Conservation (phyloP, 2,113 vertebrate species). For the Noctilio leporinus region DNA sequence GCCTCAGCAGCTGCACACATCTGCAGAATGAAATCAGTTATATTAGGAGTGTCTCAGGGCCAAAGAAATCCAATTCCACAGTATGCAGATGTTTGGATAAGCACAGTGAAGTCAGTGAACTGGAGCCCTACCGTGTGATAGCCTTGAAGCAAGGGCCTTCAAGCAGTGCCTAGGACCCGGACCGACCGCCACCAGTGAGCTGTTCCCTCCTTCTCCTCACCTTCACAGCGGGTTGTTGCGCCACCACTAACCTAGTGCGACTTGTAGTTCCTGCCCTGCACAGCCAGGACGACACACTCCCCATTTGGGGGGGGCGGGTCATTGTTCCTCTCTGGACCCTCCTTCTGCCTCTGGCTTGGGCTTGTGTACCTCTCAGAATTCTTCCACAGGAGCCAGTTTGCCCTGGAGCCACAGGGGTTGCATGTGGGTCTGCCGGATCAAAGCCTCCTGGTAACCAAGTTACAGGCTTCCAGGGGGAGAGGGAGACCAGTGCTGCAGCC, state of each 20-base stretch:
- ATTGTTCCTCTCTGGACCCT: too few relatives aligned
- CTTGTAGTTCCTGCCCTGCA: too few relatives aligned
- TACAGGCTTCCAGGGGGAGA: neutral
- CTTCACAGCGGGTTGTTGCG: neutral
- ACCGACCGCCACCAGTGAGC: neutral
- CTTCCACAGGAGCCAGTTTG: neutral
- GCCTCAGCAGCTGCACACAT: neutral
- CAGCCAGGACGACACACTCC: too few relatives aligned
- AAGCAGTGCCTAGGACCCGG: too few relatives aligned
- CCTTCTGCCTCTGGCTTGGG: neutral
- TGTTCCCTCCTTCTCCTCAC: neutral
- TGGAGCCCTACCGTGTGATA: neutral
- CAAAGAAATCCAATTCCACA: neutral
- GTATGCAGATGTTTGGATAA: neutral
- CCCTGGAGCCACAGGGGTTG: neutral
- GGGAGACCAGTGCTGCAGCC: too few relatives aligned
- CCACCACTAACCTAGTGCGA: too few relatives aligned
- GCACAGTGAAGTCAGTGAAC: neutral
- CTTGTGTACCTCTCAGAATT: neutral
- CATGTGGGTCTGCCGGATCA: neutral
- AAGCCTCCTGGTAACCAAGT: neutral
- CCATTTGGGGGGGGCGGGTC: too few relatives aligned
- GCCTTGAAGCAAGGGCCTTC: neutral
- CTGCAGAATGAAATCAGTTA: neutral
- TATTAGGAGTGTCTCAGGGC: neutral